Evolutionary conservation across 2,888 invertebrate genomes (phyloP), one percentile per base, ranked within the genome.

Genomic region (Neoaliturus tenellus): DNA sequence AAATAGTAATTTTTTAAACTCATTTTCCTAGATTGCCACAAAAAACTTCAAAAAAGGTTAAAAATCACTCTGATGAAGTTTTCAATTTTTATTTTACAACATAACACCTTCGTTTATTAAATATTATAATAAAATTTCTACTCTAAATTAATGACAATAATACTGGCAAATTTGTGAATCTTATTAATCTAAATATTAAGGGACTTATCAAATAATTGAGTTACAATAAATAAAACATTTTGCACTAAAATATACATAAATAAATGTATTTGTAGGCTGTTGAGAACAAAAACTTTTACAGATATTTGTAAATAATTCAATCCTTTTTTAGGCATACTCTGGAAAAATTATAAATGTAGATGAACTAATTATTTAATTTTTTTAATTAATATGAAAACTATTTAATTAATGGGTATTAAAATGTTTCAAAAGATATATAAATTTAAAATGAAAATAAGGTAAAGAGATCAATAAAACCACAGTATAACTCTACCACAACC

Each of bases 21-120:
- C n/a, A n/a, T n/a, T n/a, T n/a, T n/a, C n/a, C n/a, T n/a, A n/a
- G n/a, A n/a, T n/a, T n/a, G n/a, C n/a, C n/a, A n/a, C n/a, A n/a
- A n/a, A n/a, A n/a, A n/a, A n/a, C n/a, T n/a, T n/a, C n/a, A 44
- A 4, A 44, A 44, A 44, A 44, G 44, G 44, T 44, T 12, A 44
- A 44, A 44, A 44, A 14, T 12, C 44, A 44, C 10, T 8, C 4
- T 14, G 23, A 5, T 51, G 10, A 14, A n/a, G 17, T 62, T 39
- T 23, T 71, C 20, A 39, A n/a, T 71, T 8, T 20, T 71, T 71
- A 71, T 71, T 71, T 39, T 71, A 71, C 71, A 71, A 35, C 41
- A 39, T 71, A 71, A 71, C 71, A 71, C 62, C 62, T 71, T 71
- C 5, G 25, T 67, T 35, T 71, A 71, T 67, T 31, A 31, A 67